Evolutionary conservation across 2,797 vertebrate genomes (phyloP), one percentile per base, ranked within the genome.

Genomic region (Gobionotothen gibberifrons): DNA sequence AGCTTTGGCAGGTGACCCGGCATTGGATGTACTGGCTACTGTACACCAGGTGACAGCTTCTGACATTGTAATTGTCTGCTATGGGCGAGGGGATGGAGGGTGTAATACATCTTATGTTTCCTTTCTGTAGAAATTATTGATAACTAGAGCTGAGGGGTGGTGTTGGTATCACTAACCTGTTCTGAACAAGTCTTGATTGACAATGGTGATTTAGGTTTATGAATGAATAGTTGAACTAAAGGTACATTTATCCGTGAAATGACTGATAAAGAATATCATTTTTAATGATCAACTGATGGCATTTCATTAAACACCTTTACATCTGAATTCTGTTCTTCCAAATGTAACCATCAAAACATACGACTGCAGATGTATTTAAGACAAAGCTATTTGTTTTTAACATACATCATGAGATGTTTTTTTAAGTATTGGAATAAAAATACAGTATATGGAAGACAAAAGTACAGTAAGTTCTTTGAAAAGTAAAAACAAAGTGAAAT

Each of bases 1-100:
- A 89, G 86, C 83, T 40, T 72, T 89, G 88, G 90, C 92, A 91
- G 81, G 74, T 91, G 90, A 91, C 71, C 83, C 21, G 73, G 79
- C 88, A 84, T 80, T 87, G 86, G 86, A 81, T 91, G 90, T 84
- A 86, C 88, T 86, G 87, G 85, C 87, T 78, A 87, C 87, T 88
- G 87, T 82, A 85, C 81, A 71, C 76, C 54, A 79, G 87, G 87
- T 92, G 92, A 93, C 92, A 92, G 91, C 85, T 74, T 87, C 75
- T 92, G 90, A 93, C 90, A 88, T 82, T 91, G 90, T 92, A 90
- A 91, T 92, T 89, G 91, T 93, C 67, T 90, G 76, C 89, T 91
- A 63, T 87, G 85, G 82, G 82, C 77, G 62, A 86, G 76, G 76
- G 79, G 82, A 83, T 65, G 68, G 77, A 85, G 82, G 84, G 75